Conservation (phyloP, 2,888 invertebrate species). For the Drosophila parthenogenetica region DNA sequence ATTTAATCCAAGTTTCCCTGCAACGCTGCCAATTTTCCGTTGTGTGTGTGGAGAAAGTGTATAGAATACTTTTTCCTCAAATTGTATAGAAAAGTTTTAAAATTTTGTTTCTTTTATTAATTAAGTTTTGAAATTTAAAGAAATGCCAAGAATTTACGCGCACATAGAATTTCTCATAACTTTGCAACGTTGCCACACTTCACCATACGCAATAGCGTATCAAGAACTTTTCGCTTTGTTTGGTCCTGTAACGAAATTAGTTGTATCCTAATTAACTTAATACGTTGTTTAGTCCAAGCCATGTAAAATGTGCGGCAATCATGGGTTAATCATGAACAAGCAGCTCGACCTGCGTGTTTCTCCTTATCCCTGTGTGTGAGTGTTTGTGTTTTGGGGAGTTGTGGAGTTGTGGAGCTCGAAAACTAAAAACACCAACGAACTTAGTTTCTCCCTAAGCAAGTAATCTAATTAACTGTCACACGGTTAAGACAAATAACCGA, state of each 20-base stretch:
- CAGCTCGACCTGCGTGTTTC: conserved; percentile 2
- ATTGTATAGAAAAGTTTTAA: background rate
- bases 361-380: background rate
- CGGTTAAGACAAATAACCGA: conserved; percentile 35
- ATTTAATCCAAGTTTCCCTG: background rate
- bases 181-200: conserved; percentile 19
- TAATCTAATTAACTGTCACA: conserved; percentile 58
- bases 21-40: conserved; percentile 14
- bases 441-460: conserved; percentile 30
- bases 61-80: background rate
- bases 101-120: conserved; percentile 1
- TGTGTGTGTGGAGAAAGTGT: no score
- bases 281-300: conserved; percentile 49
- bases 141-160: background rate
- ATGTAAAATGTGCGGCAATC: conserved; percentile 29
- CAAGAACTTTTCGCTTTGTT: conserved; percentile 36
- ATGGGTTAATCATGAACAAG: conserved; percentile 35
- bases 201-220: background rate
- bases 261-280: conserved; percentile 63
- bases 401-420: conserved; percentile 27
- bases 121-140: background rate
- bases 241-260: conserved; percentile 53
- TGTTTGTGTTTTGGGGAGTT: conserved; percentile 6
- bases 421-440: conserved; percentile 37
- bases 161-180: conserved; percentile 5